Percentiles rank a stretch among this genome's conserved stretches.
phyloP scores from a whole-genome alignment of 2,797 vertebrate genomes.

The Calcarius lapponicus region DNA sequence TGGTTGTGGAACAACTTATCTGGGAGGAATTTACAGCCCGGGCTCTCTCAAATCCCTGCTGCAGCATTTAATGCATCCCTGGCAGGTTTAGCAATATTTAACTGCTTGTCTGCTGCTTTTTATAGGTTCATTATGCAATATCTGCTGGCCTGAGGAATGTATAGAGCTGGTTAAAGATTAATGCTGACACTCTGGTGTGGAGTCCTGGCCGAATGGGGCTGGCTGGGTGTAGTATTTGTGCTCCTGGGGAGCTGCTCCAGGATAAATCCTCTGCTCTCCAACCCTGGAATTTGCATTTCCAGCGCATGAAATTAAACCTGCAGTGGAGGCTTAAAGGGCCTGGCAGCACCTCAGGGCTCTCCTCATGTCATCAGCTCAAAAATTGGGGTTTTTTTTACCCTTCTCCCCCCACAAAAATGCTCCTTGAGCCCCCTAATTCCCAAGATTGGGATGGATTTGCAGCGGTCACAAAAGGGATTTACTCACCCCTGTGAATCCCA shows the following conservation, averaged over 20 bases:
- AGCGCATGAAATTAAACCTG: not conserved
- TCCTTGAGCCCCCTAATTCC: not conserved
- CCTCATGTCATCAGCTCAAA: not conserved
- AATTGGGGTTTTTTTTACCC: not conserved
- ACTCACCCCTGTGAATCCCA: not conserved
- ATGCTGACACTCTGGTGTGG: not conserved
- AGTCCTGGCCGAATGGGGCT: not conserved
- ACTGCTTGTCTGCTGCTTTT: slow-evolving; percentile 38
- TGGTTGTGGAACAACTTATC: not conserved
- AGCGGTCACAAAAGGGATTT: not conserved
- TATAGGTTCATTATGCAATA: slow-evolving; percentile 11
- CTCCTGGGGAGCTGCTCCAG: not conserved
- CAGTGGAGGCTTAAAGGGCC: not conserved
- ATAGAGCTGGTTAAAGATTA: slow-evolving; percentile 23
- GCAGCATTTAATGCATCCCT: not conserved
- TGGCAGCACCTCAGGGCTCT: not conserved
- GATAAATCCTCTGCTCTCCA: not conserved
- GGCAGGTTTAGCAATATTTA: slow-evolving; percentile 33
- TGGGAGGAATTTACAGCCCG: not conserved
- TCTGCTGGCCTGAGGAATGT: not conserved
- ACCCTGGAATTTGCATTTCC: not conserved
- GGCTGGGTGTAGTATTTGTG: not conserved
- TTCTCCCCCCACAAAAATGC: not conserved
- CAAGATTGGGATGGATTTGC: not conserved
- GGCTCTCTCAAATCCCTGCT: not conserved